A percentile compares a stretch with the other conserved stretches of the same genome.
phyloP scores from a whole-genome alignment of 2,113 vertebrate genomes.

The Ploceus nigricollis region DNA sequence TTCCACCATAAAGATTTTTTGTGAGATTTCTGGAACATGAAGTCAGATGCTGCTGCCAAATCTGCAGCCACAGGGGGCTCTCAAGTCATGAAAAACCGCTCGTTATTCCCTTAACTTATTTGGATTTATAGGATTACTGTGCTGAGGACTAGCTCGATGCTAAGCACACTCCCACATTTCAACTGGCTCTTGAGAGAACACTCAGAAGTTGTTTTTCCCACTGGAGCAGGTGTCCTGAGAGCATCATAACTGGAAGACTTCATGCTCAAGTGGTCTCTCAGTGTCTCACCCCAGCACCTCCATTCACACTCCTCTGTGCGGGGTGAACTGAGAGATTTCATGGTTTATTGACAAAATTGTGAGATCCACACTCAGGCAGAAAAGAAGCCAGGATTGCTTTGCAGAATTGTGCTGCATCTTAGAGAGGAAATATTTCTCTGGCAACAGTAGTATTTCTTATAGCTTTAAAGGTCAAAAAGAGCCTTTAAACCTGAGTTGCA shows the following conservation, averaged over 20 bases:
- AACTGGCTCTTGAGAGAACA: background rate
- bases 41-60: conserved; percentile 5
- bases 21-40: background rate
- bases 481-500: too few relatives aligned
- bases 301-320: background rate
- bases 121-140: background rate
- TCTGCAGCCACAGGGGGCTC: conserved; percentile 2
- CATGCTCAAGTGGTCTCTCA: background rate
- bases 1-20: background rate
- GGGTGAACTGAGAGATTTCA: background rate
- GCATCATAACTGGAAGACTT: background rate
- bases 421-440: background rate
- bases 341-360: background rate
- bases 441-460: background rate
- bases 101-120: conserved; percentile 8
- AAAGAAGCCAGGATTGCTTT: background rate
- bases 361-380: background rate
- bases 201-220: background rate
- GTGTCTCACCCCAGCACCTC: background rate
- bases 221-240: background rate
- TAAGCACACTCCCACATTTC: background rate
- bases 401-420: background rate
- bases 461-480: background rate
- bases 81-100: background rate
- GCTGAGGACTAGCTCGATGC: background rate